Percentiles rank a stretch among this genome's conserved stretches.
These are phyloP conservation scores for Macrophya alboannulata DNA, from an alignment of 2,888 invertebrate genomes.

Conservation along the genomic window DNA sequence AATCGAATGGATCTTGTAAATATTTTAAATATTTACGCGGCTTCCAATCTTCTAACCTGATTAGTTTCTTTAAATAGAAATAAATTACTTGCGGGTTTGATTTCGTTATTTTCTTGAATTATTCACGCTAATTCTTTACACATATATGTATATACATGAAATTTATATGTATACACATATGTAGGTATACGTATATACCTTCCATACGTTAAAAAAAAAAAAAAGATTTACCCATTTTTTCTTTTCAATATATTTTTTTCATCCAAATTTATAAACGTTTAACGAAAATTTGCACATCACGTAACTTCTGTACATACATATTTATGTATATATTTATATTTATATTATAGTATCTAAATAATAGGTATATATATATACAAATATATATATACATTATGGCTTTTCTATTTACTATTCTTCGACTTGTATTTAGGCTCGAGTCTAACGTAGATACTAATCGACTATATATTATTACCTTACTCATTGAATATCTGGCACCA, in stretches of 20 bases:
- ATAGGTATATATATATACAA: slow-evolving; percentile 1
- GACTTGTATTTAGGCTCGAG: slow-evolving; percentile 52
- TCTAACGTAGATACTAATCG: slow-evolving; percentile 43
- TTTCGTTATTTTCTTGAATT: background rate
- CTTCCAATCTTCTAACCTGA: slow-evolving; percentile 1
- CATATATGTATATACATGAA: background rate
- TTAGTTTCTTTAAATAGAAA: background rate
- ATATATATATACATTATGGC: slow-evolving; percentile 18
- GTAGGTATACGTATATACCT: background rate
- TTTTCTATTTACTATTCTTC: slow-evolving; percentile 50
- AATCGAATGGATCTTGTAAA: slow-evolving; percentile 27
- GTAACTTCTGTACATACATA: slow-evolving; percentile 28
- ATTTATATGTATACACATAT: slow-evolving; percentile 1
- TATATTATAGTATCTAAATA: no score
- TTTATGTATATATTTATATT: background rate
- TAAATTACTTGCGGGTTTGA: background rate
- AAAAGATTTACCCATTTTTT: no score
- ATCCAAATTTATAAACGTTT: background rate
- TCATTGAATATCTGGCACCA: slow-evolving; percentile 22
- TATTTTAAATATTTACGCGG: background rate
- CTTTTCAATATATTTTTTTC: background rate
- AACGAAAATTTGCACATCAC: slow-evolving; percentile 36
- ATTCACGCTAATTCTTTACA: background rate
- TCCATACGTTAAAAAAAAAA: no score
- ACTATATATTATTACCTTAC: slow-evolving; percentile 36